These are phyloP conservation scores for Cinclus cinclus DNA, from an alignment of 2,113 vertebrate genomes.

Conservation along the genomic window DNA sequence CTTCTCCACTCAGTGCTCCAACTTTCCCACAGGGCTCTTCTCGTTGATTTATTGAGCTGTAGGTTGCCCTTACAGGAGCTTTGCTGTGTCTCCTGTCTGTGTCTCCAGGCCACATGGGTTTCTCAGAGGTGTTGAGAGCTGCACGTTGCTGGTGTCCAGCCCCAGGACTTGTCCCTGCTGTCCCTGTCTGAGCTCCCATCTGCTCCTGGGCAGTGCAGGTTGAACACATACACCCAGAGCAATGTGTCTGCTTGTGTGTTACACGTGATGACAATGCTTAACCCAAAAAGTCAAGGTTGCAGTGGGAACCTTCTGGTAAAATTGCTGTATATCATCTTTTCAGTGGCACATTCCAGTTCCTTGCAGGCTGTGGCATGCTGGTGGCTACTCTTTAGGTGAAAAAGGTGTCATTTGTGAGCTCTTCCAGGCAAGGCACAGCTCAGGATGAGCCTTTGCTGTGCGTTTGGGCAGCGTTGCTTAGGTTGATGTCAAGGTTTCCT, in stretches of 20 bases:
- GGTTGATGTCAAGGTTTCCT: background rate
- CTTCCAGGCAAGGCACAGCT: background rate
- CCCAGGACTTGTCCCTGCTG: background rate
- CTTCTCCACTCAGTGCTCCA: background rate
- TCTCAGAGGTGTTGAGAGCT: background rate
- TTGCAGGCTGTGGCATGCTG: background rate
- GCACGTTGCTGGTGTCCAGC: background rate
- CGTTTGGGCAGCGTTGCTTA: accelerated
- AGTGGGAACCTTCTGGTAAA: background rate
- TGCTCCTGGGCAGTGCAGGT: background rate
- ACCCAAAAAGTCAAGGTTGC: background rate
- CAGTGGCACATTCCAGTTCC: accelerated
- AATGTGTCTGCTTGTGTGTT: accelerated
- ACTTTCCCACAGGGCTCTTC: accelerated
- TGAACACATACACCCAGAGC: background rate
- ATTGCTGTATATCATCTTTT: background rate
- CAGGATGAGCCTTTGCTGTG: background rate
- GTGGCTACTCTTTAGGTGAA: background rate
- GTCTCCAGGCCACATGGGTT: background rate
- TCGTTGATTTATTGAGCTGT: background rate
- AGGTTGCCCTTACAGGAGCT: background rate
- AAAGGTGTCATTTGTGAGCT: background rate
- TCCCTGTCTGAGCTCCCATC: background rate
- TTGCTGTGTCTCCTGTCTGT: background rate
- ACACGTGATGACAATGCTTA: accelerated